Evolutionary conservation across 2,888 invertebrate genomes (phyloP).

Genomic region (Dinocampus coccinellae): DNA sequence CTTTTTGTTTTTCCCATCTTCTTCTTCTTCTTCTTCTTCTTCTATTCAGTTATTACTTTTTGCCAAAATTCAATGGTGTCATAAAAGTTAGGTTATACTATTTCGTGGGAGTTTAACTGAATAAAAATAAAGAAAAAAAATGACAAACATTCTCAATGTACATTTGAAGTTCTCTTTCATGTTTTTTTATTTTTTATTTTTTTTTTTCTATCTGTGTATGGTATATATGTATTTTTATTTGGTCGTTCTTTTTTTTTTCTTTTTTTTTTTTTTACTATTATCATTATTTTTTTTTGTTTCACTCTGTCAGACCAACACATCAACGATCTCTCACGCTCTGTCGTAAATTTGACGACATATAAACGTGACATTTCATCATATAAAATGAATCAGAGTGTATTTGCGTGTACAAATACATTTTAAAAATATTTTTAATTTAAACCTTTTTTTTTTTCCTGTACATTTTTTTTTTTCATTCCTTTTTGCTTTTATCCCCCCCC

Average conservation of each 20-base stretch:
- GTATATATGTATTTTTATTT: neutral
- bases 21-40: neutral
- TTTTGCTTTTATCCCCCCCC: too few relatives aligned
- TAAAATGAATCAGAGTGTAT: neutral
- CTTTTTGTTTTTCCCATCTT: too few relatives aligned
- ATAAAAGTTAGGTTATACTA: neutral
- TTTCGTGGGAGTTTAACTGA: neutral
- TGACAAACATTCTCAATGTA: neutral
- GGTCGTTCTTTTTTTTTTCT: neutral
- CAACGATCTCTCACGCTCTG: neutral
- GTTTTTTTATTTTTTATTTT: too few relatives aligned
- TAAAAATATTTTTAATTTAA: neutral
- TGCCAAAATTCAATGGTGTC: neutral
- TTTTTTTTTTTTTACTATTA: neutral
- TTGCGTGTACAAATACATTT: neutral
- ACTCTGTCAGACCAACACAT: too few relatives aligned
- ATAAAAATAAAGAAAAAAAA: neutral
- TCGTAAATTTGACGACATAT: neutral
- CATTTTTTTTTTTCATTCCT: too few relatives aligned
- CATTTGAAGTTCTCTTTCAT: neutral
- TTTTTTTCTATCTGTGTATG: too few relatives aligned
- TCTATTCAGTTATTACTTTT: neutral
- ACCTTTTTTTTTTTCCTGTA: neutral
- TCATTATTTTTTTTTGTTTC: too few relatives aligned
- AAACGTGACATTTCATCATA: neutral